A percentile compares a stretch with the other conserved stretches of the same genome.
phyloP scores from a whole-genome alignment of 2,113 vertebrate genomes.

The Agapornis roseicollis region DNA sequence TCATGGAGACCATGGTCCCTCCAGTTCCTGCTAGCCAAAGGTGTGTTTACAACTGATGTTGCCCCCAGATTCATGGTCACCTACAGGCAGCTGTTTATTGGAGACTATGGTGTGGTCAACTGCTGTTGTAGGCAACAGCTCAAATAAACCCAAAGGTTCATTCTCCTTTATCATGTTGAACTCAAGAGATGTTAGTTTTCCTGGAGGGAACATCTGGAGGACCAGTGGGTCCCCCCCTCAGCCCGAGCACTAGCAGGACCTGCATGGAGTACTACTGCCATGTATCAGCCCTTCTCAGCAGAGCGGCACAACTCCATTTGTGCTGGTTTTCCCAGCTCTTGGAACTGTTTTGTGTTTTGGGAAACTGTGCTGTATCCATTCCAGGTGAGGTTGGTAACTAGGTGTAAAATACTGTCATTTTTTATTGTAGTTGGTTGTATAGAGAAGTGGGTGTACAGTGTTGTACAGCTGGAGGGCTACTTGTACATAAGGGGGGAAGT shows the following conservation, averaged over 20 bases:
- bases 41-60: not conserved
- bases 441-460: conserved; percentile 38
- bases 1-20: not conserved
- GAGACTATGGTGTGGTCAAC: not conserved
- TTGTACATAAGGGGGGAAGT: conserved; percentile 43
- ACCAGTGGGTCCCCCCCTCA: not conserved
- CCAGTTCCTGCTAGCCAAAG: not conserved
- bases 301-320: rapidly evolving
- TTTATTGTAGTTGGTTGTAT: conserved; percentile 9
- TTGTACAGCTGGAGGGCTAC: conserved; percentile 48
- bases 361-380: conserved; percentile 48
- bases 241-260: not conserved
- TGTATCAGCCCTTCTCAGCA: not conserved
- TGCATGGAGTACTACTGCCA: not conserved
- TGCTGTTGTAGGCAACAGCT: not conserved
- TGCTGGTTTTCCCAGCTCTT: not conserved
- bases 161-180: not conserved
- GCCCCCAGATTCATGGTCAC: not conserved
- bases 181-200: not conserved
- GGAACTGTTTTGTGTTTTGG: not conserved
- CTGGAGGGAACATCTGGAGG: not conserved
- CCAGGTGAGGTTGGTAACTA: conserved; percentile 3
- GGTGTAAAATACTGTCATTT: conserved; percentile 56
- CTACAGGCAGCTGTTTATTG: not conserved
- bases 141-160: not conserved